Percentiles rank a stretch among this genome's conserved stretches.
Evolutionary conservation across 2,113 vertebrate species (phyloP).

Genomic region (Erpornis zantholeuca): DNA sequence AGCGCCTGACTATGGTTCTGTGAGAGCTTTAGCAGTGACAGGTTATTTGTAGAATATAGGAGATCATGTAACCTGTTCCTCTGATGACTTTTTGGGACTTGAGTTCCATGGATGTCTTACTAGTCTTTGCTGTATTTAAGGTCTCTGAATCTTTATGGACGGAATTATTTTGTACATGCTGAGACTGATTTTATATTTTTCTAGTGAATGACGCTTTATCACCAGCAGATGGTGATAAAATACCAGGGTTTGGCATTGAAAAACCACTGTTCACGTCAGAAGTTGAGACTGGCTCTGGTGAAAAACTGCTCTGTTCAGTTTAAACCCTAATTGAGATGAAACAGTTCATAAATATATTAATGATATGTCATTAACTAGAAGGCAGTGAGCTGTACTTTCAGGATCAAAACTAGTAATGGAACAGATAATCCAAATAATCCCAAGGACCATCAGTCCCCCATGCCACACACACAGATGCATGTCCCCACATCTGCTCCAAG

Average conservation of each 20-base stretch:
- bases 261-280: accelerated
- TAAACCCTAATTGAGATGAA: neutral
- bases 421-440: neutral
- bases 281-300: neutral
- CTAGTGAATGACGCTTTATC: neutral
- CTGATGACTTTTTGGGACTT: neutral
- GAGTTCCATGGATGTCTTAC: neutral
- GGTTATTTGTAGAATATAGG: neutral
- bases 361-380: neutral
- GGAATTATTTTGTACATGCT: neutral
- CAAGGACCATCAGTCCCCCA: neutral
- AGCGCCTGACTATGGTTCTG: neutral
- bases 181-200: neutral
- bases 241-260: neutral
- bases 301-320: neutral
- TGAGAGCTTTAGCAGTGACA: neutral
- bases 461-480: too few relatives aligned
- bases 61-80: neutral
- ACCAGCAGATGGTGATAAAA: slow-evolving; percentile 60
- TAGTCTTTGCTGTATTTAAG: neutral
- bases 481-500: neutral
- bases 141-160: neutral
- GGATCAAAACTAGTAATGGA: neutral
- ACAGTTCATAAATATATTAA: neutral
- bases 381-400: neutral